Base-by-base conservation (phyloP, 1,140 invertebrate genomes). In the Reticulitermes speratus region DNA sequence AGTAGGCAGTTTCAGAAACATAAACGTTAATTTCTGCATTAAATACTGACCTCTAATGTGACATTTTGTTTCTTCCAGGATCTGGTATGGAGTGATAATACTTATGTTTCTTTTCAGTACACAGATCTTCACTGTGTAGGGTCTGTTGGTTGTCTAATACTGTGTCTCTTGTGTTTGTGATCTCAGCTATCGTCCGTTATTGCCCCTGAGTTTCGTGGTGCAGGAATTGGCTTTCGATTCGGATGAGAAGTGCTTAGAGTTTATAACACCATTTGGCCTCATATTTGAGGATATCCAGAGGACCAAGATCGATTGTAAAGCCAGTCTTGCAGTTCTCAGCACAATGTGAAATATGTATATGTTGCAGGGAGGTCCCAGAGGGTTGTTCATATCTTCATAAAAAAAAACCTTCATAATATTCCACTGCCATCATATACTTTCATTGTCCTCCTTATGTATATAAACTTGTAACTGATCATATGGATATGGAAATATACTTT, bases 131-230 rank as follows among this genome's bases (percentile, higher is more conserved):
- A 7, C 9, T 32, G n/a, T 44, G 44, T 81, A 55, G 65, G 25
- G 30, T 30, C n/a, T 75, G 25, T 75, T 75, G 14, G 9, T 30
- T 75, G 65, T 75, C 65, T 75, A 75, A 75, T 75, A 75, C n/a
- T 25, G 65, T 75, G 25, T 75, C 25, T 75, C 65, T 75, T 75
- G 90, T 94, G 94, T 95, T 92, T 88, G 88, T 88, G 89, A 85
- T 86, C 89, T 88, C 96, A 99, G 98, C 94, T 99, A 97, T 94
- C 97, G 97, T 89, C 97, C 97, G 92, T 95, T 93, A 91, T 93
- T 98, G 92, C 95, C 96, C 89, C 93, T 98, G 92, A 94, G 95
- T 90, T 97, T 96, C 94, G 93, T 98, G 91, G 92, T 94, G 90
- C 94, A 94, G 91, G 95, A 97, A 92, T 94, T 99, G 93, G 97